Conservation (phyloP, 2,888 invertebrate genomes). For the Drosophila dives region DNA sequence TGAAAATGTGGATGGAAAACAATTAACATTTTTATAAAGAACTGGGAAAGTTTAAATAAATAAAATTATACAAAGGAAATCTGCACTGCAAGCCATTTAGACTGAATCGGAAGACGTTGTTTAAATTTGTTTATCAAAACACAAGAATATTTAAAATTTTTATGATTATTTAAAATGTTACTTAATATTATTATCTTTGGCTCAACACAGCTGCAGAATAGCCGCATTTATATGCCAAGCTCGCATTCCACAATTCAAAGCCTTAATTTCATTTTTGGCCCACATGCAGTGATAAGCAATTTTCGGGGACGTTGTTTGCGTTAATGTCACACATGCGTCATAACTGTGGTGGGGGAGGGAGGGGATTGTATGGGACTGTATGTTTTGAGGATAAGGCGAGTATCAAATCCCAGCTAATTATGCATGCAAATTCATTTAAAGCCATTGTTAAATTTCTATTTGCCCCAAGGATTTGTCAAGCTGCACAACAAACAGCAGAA, state of each 20-base stretch:
- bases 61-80: too few relatives aligned
- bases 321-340: slow-evolving; percentile 71
- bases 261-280: slow-evolving; percentile 35
- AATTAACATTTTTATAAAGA: background rate
- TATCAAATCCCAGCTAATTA: slow-evolving; percentile 62
- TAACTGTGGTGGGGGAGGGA: slow-evolving; percentile 29
- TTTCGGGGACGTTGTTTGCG: slow-evolving; percentile 46
- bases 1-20: background rate
- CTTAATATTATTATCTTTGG: slow-evolving; percentile 7
- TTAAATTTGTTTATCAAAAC: background rate
- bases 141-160: background rate
- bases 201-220: slow-evolving; percentile 14
- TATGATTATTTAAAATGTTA: background rate
- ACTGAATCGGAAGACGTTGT: background rate
- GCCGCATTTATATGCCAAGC: slow-evolving; percentile 28
- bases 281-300: slow-evolving; percentile 49
- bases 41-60: background rate
- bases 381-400: background rate
- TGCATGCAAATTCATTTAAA: slow-evolving; percentile 71
- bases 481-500: slow-evolving; percentile 13
- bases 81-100: background rate
- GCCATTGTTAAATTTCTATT: slow-evolving; percentile 59
- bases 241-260: slow-evolving; percentile 30
- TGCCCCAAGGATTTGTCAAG: slow-evolving; percentile 48
- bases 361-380: background rate